Evolutionary conservation across 2,797 vertebrate genomes (phyloP), one percentile per base, ranked within the genome.

Genomic region (Melopsittacus undulatus): DNA sequence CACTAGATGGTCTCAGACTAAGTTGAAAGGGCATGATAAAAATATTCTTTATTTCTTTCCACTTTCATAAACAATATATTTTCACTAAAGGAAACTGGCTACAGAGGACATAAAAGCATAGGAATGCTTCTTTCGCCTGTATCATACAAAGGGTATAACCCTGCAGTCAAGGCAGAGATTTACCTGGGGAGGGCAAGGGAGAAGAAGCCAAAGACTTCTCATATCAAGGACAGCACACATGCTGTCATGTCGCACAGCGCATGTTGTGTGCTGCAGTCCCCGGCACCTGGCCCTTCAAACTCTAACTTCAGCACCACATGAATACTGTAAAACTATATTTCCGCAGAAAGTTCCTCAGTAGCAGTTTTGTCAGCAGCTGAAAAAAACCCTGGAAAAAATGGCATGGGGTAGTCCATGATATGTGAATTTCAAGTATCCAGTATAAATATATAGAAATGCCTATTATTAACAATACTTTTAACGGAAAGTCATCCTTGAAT

Each of bases 401-500:
- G 38, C 51, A 84, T 2, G 11, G 63, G 26, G 30, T 73, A 85
- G 56, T 63, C 67, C 68, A 45, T 2, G 18, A 70, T 70, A 87
- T 6, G 49, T 67, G 69, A 95, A 89, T 96, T 81, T 96, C 67
- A 92, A 94, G 51, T 74, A 85, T 93, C 72, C 83, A 81, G 70
- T 46, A 81, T 79, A 90, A 90, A 91, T 87, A 88, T 68, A 90
- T 62, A 93, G 83, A 93, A 97, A 92, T 52, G 70, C 52, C 91
- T 95, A 91, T 93, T 92, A 96, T 93, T 95, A 94, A 95, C 57
- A 89, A 88, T 82, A 92, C 56, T 96, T 96, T 94, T 92, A 97
- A 93, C 96, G 86, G 40, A 92, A 86, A 80, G 89, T 94, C 87
- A 81, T 69, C 64, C 42, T 18, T 46, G 62, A 88, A 94, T 89